Evolutionary conservation across 2,888 invertebrate species (phyloP).

Genomic region (Cerceris ruficornis): DNA sequence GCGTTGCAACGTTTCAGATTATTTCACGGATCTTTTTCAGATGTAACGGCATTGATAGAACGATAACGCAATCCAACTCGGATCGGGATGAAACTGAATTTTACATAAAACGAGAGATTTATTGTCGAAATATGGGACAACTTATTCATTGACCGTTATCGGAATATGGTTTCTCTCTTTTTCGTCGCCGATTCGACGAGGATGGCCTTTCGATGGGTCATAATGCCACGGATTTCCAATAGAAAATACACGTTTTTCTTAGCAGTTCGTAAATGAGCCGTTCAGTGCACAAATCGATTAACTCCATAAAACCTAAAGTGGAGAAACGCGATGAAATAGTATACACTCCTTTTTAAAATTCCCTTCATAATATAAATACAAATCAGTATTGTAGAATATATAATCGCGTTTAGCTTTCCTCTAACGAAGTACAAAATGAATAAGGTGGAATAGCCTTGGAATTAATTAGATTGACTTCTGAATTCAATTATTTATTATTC

Average conservation of each 20-base stretch:
- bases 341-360: too few species aligned
- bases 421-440: too few species aligned
- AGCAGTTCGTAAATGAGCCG: too few species aligned
- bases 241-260: neutral
- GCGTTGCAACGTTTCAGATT: conserved; percentile 24
- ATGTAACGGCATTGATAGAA: conserved; percentile 58
- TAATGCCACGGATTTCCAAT: neutral
- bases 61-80: conserved; percentile 36
- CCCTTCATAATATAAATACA: too few species aligned
- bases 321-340: too few species aligned
- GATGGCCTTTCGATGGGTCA: neutral
- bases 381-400: too few species aligned
- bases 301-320: neutral
- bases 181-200: conserved; percentile 28
- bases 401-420: too few species aligned
- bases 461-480: too few species aligned
- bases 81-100: conserved; percentile 57
- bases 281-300: too few species aligned
- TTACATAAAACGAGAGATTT: conserved; percentile 53
- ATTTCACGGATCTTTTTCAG: conserved; percentile 48
- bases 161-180: conserved; percentile 8
- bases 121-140: too few species aligned
- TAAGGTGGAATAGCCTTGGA: too few species aligned
- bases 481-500: too few species aligned
- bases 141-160: conserved; percentile 54